Base-by-base conservation (phyloP, 2,797 vertebrate species). In the Microtus agrestis region DNA sequence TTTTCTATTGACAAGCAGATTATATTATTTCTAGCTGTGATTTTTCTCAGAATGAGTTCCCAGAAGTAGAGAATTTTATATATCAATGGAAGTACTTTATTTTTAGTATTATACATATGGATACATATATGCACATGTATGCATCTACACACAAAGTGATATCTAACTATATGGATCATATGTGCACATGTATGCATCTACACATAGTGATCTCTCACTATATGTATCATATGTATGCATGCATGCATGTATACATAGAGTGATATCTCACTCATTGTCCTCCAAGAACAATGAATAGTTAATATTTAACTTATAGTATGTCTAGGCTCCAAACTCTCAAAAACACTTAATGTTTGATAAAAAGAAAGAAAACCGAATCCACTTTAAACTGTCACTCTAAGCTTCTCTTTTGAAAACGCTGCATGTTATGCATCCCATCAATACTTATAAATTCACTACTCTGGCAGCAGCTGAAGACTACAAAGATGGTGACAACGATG, bases 1-100 rank as follows among this genome's bases (percentile, higher is more conserved):
- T 73, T 91, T 25, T 67, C 51, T 91, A 89, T 2, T 94, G 51
- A 92, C 46, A 27, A 96, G 73, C 48, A 94, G 17, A 10, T 67
- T 90, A 78, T 74, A 69, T 77, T 5, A 54, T 46, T 88, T 92
- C 67, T 91, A 81, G 61, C 82, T 91, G 25, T 46, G 13, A 37
- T 69, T 95, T 93, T 93, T 89, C 31, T 81, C 81, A 77, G n/a
- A 94, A 73, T 71, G 78, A 92, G 94, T 81, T 93, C 14, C 43
- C 86, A 46, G 34, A 79, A 90, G 46, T 80, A 89, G 15, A 76
- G 43, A 93, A 87, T 91, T 56, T 80, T 82, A 93, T 12, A 1
- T 79, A 84, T 63, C 71, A 84, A 65, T 91, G 21, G 21, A 65
- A 65, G 1, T 61, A 17, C 46, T 95, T 91, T 67, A 81, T 77